These are phyloP conservation scores for Pachyrhynchus sulphureomaculatus DNA, from an alignment of 1,140 invertebrate genomes.

Conservation along the genomic window DNA sequence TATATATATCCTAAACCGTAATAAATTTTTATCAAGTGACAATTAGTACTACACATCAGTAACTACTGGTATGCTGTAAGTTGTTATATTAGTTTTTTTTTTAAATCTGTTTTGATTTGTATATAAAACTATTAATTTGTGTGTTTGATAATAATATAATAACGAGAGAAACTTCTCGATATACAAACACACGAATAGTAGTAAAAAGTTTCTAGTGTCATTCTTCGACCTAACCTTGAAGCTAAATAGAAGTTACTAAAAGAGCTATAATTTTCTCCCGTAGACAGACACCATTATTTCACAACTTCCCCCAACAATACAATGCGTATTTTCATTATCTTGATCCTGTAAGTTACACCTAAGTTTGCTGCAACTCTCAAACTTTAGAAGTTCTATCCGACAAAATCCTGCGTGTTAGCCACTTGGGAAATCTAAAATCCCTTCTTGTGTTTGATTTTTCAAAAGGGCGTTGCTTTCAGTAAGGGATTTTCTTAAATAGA, in stretches of 20 bases:
- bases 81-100: no score
- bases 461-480: not conserved
- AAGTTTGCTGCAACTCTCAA: slow-evolving; percentile 14
- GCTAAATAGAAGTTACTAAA: not conserved
- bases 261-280: slow-evolving; percentile 3
- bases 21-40: no score
- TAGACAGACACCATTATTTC: slow-evolving; percentile 19
- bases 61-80: no score
- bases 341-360: slow-evolving; percentile 2
- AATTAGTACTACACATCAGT: no score
- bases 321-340: slow-evolving; percentile 26
- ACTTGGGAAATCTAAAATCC: slow-evolving; percentile 21
- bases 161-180: no score
- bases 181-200: no score
- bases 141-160: no score
- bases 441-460: slow-evolving; percentile 23
- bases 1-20: no score
- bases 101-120: no score
- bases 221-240: not conserved
- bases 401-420: slow-evolving; percentile 13
- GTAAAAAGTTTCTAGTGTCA: not conserved
- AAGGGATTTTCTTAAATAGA: slow-evolving; percentile 11
- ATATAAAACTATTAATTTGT: no score
- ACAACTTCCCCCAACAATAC: slow-evolving; percentile 10
- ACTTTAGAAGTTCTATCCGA: slow-evolving; percentile 15